Conservation (phyloP, 2,113 vertebrate species). For the Chrysemys picta region DNA sequence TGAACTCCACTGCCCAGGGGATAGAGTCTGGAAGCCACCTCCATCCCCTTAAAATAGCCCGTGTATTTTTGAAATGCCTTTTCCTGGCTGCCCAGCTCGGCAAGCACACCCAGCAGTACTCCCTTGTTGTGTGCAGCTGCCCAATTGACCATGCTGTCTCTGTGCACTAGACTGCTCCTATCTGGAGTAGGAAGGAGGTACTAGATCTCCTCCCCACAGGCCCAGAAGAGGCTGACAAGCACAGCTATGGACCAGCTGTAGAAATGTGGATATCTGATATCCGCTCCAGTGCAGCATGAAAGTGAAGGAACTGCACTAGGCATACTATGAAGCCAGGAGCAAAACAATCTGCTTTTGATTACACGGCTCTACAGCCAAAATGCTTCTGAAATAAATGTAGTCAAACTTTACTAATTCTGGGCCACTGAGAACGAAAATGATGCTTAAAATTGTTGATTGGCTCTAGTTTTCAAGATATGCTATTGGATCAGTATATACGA, state of each 20-base stretch:
- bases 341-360: background rate
- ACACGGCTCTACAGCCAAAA: too few relatives aligned
- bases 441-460: too few relatives aligned
- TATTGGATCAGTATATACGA: too few relatives aligned
- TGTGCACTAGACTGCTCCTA: too few relatives aligned
- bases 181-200: background rate
- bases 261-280: background rate
- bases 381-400: too few relatives aligned
- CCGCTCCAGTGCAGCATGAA: too few relatives aligned
- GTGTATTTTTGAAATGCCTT: background rate
- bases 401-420: too few relatives aligned
- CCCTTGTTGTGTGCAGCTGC: background rate
- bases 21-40: background rate
- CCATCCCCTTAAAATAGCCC: background rate
- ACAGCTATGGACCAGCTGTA: background rate
- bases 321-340: background rate
- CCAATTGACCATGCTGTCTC: too few relatives aligned
- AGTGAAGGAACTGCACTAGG: too few relatives aligned
- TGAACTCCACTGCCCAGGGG: background rate
- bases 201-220: background rate
- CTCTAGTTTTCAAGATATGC: too few relatives aligned
- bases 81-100: background rate
- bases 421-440: too few relatives aligned
- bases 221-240: background rate
- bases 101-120: background rate